Evolutionary conservation across 1,140 invertebrate genomes (phyloP).

Genomic region (Mactra quadrangularis): DNA sequence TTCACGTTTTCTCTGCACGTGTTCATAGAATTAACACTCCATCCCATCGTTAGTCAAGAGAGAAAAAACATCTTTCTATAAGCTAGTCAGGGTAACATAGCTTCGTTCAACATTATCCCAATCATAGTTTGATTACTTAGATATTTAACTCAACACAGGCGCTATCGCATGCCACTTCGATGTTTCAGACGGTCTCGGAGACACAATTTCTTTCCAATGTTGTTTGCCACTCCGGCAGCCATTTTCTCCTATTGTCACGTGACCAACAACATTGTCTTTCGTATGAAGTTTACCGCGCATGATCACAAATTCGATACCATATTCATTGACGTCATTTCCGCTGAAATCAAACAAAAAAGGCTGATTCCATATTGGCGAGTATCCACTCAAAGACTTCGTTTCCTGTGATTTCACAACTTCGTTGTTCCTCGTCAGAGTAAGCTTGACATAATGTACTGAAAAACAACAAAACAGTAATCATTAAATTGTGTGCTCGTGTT

Average conservation of each 20-base stretch:
- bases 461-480: conserved; percentile 5
- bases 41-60: too few relatives aligned
- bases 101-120: too few relatives aligned
- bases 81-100: too few relatives aligned
- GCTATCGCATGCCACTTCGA: conserved; percentile 69
- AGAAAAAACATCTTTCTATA: too few relatives aligned
- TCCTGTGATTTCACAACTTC: conserved; percentile 37
- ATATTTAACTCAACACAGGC: conserved; percentile 57
- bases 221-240: conserved; percentile 49
- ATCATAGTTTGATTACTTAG: too few relatives aligned
- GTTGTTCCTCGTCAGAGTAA: conserved; percentile 40
- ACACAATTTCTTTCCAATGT: conserved; percentile 71
- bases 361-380: conserved; percentile 65
- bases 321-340: conserved; percentile 31
- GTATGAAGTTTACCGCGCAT: conserved; percentile 62
- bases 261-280: conserved; percentile 67
- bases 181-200: conserved; percentile 54
- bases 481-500: too few relatives aligned
- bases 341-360: conserved; percentile 66
- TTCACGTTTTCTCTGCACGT: too few relatives aligned
- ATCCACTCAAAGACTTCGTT: conserved; percentile 52
- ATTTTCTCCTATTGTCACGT: conserved; percentile 66
- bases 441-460: conserved; percentile 65
- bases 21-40: too few relatives aligned
- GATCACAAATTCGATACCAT: conserved; percentile 67